Conservation (phyloP, 2,797 vertebrate genomes). For the Poeciliopsis infans region DNA sequence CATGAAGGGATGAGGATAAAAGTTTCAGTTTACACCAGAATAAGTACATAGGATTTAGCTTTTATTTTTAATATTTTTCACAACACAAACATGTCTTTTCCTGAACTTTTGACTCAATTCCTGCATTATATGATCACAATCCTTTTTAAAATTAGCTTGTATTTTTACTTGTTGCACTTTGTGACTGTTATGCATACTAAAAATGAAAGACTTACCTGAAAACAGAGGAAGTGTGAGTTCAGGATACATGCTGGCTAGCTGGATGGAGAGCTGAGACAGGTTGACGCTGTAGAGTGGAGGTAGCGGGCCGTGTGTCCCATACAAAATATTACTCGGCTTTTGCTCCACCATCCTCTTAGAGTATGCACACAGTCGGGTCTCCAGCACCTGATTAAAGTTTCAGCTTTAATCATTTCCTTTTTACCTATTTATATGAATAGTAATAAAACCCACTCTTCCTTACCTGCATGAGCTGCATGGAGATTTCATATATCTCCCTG, state of each 20-base stretch:
- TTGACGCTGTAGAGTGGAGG: constrained; percentile 96
- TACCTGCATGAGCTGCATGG: constrained; percentile 99
- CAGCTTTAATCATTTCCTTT: constrained; percentile 1
- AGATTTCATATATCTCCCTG: constrained; percentile 98
- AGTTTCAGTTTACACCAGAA: not conserved
- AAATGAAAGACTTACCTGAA: constrained; percentile 83
- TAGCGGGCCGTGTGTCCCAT: constrained; percentile 93
- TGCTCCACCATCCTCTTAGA: constrained; percentile 95
- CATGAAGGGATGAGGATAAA: not conserved
- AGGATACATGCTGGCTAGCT: constrained; percentile 97
- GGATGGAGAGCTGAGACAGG: constrained; percentile 89
- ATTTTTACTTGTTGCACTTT: constrained; percentile 3
- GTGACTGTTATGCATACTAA: not conserved
- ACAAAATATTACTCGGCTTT: constrained; percentile 92
- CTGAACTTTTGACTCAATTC: not conserved
- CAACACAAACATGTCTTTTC: not conserved
- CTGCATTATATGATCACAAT: not conserved
- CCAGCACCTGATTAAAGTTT: constrained; percentile 85
- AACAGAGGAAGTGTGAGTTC: constrained; percentile 97
- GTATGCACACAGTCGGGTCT: constrained; percentile 94
- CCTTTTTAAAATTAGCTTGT: not conserved
- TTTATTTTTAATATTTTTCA: not conserved
- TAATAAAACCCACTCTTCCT: not conserved
- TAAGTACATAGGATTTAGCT: not conserved
- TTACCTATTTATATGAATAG: not conserved